These are phyloP conservation scores for Latrodectus elegans DNA, from an alignment of 2,888 invertebrate genomes.

Conservation along the genomic window DNA sequence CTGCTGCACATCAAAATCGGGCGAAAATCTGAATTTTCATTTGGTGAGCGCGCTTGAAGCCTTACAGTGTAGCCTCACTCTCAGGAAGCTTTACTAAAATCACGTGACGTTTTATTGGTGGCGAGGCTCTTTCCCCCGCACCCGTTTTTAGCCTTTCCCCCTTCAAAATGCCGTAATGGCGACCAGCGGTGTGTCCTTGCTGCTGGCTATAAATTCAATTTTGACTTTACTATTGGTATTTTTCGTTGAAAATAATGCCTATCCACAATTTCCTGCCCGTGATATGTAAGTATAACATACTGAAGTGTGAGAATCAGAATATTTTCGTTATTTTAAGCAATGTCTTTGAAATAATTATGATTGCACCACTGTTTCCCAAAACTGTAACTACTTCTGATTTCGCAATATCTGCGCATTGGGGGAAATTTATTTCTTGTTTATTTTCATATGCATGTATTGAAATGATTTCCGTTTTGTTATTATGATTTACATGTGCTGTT, in stretches of 20 bases:
- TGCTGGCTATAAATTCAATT: constrained; percentile 39
- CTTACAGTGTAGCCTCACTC: constrained; percentile 42
- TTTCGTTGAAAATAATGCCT: constrained; percentile 45
- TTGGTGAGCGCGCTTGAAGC: constrained; percentile 30
- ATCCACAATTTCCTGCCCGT: constrained; percentile 50
- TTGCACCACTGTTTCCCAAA: not conserved
- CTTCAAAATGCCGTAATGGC: constrained; percentile 67
- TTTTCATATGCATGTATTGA: constrained; percentile 7
- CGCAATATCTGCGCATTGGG: constrained; percentile 65
- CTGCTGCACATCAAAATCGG: constrained; percentile 16
- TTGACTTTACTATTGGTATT: constrained; percentile 44
- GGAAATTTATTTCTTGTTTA: constrained; percentile 57
- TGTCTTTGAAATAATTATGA: not conserved
- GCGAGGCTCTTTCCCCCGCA: constrained; percentile 41
- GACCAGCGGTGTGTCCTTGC: constrained; percentile 52
- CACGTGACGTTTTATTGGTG: constrained; percentile 49
- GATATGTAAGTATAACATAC: constrained; percentile 44
- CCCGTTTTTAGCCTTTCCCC: constrained; percentile 19
- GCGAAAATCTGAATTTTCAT: constrained; percentile 7
- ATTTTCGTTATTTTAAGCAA: no score
- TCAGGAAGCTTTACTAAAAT: constrained; percentile 38
- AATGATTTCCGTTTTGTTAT: not conserved
- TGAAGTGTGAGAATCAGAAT: no score
- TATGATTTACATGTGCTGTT: not conserved
- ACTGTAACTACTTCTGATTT: constrained; percentile 36